Base-by-base conservation (phyloP, 2,888 invertebrate species). In the Andrena dorsata region DNA sequence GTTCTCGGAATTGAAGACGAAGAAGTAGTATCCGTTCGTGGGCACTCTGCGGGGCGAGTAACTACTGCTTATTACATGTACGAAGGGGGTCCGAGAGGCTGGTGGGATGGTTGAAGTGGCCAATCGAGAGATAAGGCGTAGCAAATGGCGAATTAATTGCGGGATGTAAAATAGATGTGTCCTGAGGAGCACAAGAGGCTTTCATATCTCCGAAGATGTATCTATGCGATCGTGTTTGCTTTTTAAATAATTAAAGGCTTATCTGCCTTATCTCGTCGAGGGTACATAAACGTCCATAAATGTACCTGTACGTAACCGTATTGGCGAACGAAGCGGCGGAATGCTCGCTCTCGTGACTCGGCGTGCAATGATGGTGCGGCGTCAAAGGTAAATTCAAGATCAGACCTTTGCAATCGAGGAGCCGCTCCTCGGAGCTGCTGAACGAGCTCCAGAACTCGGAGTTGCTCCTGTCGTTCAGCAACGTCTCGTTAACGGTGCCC, bases 401-500 rank as follows among this genome's bases (percentile, higher is more conserved):
- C 53, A 97, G 94, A 0, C 97, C 97, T 41, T 96, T 96, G 87
- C 97, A 97, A 88, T 96, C 96, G 16, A 97, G 92, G 4, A 97
- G 94, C 0, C 97, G 96, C 91, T 97, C 97, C 90, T 97, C 97
- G 61, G 97, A 97, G 92, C 97, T 97, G 23, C 97, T 97, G 94
- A 97, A 97, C 0, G 97, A 97, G 0, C 97, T 97, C 96, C 96
- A 97, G 94, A 96, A 97, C 92, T 97, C 97, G 0, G 97, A 97
- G 94, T 97, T 96, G 86, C 97, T 97, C 94, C 96, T 95, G 90
- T 97, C 97, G 87, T 96, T 95, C 6, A 95, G 91, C 0, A 95
- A 96, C 0, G 96, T 96, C 90, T 97, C 96, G 93, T 96, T 96
- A 13, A 96, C 94, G 2, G 94, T 94, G 0, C 95, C 95, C 90